Evolutionary conservation across 2,113 vertebrate genomes (phyloP).

Genomic region (Propithecus coquereli): DNA sequence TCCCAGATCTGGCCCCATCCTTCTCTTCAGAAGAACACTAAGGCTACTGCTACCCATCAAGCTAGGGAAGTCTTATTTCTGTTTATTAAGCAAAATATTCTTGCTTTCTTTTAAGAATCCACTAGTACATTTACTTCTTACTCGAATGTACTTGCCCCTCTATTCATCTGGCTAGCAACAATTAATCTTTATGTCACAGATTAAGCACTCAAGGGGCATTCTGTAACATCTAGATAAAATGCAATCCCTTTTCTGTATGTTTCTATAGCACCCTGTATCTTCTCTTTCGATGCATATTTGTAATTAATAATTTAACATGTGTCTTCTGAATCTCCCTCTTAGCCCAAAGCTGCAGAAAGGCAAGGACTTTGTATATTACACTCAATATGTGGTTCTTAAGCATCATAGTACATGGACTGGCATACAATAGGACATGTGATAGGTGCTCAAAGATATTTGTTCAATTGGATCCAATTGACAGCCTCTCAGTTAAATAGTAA

Average conservation of each 20-base stretch:
- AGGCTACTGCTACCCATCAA: background rate
- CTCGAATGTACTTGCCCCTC: background rate
- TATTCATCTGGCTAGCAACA: background rate
- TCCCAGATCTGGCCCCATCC: background rate
- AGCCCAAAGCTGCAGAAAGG: background rate
- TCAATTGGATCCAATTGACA: background rate
- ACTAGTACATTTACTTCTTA: background rate
- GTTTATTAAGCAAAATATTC: background rate
- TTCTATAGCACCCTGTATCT: background rate
- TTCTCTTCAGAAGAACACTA: background rate
- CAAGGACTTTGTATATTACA: background rate
- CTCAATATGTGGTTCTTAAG: background rate
- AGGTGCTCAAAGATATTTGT: background rate
- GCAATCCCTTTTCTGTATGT: background rate
- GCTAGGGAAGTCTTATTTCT: background rate
- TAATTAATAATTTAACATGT: background rate
- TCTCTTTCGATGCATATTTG: background rate
- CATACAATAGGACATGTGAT: background rate
- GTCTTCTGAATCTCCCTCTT: background rate
- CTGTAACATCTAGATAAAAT: background rate
- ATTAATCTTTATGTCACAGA: background rate
- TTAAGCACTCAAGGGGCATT: background rate
- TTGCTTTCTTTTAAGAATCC: background rate
- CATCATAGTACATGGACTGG: background rate
- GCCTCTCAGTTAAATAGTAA: background rate